These are phyloP conservation scores for Poeciliopsis turrubarensis DNA, from an alignment of 2,113 vertebrate genomes.

Conservation along the genomic window DNA sequence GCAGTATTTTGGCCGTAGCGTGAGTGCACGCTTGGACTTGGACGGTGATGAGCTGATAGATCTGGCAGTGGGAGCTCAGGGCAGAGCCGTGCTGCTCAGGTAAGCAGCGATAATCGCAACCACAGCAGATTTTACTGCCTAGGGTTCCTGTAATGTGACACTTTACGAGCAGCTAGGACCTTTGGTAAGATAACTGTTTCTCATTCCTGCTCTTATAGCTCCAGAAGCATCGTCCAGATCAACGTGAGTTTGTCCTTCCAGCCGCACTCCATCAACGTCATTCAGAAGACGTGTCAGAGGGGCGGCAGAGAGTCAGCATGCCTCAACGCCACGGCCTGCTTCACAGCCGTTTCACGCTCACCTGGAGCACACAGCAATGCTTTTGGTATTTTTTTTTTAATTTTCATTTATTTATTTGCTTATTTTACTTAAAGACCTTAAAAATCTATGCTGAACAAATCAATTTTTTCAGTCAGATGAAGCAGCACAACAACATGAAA, in stretches of 20 bases:
- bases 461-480: neutral
- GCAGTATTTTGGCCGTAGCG: slow-evolving; percentile 93
- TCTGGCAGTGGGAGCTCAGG: slow-evolving; percentile 91
- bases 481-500: neutral
- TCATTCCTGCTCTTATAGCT: slow-evolving; percentile 71
- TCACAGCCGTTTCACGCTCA: slow-evolving; percentile 78
- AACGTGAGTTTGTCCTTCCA: slow-evolving; percentile 81
- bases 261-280: slow-evolving; percentile 87
- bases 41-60: slow-evolving; percentile 91
- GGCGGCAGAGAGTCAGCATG: slow-evolving; percentile 84
- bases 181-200: neutral
- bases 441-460: neutral
- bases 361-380: slow-evolving; percentile 65
- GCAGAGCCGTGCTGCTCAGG: slow-evolving; percentile 88
- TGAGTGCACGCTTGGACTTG: slow-evolving; percentile 87
- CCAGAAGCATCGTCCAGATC: slow-evolving; percentile 86
- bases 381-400: slow-evolving; percentile 76
- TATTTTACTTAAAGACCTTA: neutral
- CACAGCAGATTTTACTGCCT: neutral
- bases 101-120: slow-evolving; percentile 56
- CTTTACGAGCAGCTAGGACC: neutral
- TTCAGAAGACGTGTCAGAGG: slow-evolving; percentile 86
- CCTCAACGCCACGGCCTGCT: slow-evolving; percentile 85
- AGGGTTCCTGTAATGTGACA: neutral
- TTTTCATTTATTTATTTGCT: too few relatives aligned